Conservation (phyloP, 2,888 invertebrate genomes). For the Holacanthella duospinosa region DNA sequence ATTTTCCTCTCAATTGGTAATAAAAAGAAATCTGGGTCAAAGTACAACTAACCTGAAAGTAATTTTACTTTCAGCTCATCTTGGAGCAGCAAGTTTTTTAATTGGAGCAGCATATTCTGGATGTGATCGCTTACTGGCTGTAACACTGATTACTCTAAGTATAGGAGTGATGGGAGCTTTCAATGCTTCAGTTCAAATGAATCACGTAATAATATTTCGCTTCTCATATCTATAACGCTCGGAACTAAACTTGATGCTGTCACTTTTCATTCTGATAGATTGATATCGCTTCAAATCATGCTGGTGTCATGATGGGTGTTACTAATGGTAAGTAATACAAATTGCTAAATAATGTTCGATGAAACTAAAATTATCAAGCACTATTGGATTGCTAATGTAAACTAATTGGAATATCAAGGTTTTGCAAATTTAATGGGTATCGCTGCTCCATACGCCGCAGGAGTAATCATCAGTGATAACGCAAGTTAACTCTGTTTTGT, state of each 20-base stretch:
- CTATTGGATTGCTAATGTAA: not conserved
- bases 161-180: conserved; percentile 35
- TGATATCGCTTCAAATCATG: conserved; percentile 65
- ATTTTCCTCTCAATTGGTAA: conserved; percentile 45
- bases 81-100: conserved; percentile 57
- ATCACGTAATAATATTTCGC: too few relatives aligned
- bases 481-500: conserved; percentile 15
- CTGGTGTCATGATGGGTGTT: conserved; percentile 42
- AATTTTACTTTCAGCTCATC: conserved; percentile 52
- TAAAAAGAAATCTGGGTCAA: too few relatives aligned
- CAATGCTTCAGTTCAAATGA: conserved; percentile 12
- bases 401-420: conserved; percentile 1
- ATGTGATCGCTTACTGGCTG: conserved; percentile 52
- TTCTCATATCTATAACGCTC: conserved; percentile 1
- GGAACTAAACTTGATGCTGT: not conserved
- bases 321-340: conserved; percentile 26
- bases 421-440: conserved; percentile 21
- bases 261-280: too few relatives aligned
- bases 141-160: conserved; percentile 50
- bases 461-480: conserved; percentile 30
- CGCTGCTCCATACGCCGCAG: conserved; percentile 31
- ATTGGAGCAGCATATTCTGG: conserved; percentile 59
- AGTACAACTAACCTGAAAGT: too few relatives aligned
- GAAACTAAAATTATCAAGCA: too few relatives aligned
- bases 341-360: conserved; percentile 19